Evolutionary conservation across 2,797 vertebrate genomes (phyloP).

Genomic region (Phataginus tricuspis): DNA sequence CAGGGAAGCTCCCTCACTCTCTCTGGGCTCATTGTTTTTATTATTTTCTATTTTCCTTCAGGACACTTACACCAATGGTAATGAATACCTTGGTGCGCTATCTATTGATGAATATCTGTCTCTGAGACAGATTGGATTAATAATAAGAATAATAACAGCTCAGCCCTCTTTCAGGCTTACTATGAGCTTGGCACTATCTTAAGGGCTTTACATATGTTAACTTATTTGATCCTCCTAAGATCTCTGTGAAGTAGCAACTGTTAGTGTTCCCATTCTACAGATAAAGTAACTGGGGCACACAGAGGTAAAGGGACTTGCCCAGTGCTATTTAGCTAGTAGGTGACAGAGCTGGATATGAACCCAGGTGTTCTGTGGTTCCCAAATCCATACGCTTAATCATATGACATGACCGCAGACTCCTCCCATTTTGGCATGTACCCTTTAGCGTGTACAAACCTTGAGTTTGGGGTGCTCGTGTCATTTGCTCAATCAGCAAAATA

Average conservation of each 20-base stretch:
- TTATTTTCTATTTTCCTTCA: neutral
- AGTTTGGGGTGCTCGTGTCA: neutral
- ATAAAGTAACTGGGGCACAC: neutral
- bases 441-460: neutral
- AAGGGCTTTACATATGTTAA: neutral
- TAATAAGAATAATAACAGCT: neutral
- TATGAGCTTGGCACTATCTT: neutral
- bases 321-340: neutral
- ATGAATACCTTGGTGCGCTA: neutral
- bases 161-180: neutral
- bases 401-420: neutral
- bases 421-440: neutral
- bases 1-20: neutral
- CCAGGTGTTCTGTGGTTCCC: neutral
- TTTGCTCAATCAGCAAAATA: neutral
- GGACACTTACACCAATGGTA: neutral
- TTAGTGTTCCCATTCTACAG: neutral
- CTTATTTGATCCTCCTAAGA: neutral
- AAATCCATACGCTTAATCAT: neutral
- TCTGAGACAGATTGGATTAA: neutral
- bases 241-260: neutral
- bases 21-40: neutral
- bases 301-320: neutral
- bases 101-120: conserved; percentile 1
- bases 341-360: neutral